Evolutionary conservation across 2,797 vertebrate species (phyloP).

Genomic region (Sorex maritimensis): DNA sequence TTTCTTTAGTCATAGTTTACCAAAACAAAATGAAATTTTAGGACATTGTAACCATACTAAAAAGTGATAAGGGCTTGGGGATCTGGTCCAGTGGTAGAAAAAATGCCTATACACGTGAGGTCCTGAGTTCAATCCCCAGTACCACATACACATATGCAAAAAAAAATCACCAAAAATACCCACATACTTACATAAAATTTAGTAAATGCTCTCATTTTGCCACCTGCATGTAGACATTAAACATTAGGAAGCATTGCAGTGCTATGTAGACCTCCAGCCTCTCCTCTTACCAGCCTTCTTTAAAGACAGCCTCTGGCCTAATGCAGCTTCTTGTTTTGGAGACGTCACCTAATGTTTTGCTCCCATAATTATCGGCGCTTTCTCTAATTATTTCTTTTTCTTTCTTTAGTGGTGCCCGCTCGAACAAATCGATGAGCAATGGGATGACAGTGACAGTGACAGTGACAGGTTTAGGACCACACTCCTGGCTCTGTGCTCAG

Average conservation of each 20-base stretch:
- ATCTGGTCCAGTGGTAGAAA: too few species aligned
- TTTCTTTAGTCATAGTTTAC: conserved; percentile 39
- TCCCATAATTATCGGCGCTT: too few species aligned
- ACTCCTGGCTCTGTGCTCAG: too few species aligned
- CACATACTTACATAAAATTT: neutral
- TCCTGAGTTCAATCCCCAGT: neutral
- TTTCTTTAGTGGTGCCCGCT: too few species aligned
- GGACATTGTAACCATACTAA: conserved; percentile 43
- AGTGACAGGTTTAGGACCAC: too few species aligned
- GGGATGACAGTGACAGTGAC: too few species aligned
- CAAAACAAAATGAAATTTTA: conserved; percentile 36
- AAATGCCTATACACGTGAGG: too few species aligned
- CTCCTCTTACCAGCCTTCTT: neutral
- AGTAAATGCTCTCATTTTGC: conserved; percentile 16
- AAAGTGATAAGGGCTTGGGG: neutral
- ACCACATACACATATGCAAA: neutral
- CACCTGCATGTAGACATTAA: neutral
- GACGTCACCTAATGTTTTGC: neutral
- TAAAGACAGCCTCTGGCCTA: neutral
- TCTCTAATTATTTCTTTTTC: too few species aligned
- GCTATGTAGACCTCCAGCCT: neutral
- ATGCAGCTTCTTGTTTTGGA: conserved; percentile 10
- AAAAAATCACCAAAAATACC: neutral
- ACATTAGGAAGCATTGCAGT: neutral
- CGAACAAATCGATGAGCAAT: too few species aligned